Evolutionary conservation across 2,113 vertebrate species (phyloP), one percentile per base, ranked within the genome.

Genomic region (Leptobrachium leishanense): DNA sequence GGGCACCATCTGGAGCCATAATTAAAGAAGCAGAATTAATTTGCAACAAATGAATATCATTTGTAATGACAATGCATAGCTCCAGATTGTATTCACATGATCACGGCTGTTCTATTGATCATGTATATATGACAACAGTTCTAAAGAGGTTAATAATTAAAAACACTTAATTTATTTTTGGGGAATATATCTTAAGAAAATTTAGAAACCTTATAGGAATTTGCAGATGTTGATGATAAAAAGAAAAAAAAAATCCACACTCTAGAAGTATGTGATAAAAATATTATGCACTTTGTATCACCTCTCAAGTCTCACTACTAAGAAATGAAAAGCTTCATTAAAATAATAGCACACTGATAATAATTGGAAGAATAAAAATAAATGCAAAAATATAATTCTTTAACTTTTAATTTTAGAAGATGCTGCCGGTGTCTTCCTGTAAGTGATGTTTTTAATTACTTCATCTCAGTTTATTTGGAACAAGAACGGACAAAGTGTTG

Each of bases 401-500:
- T 74, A 81, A 81, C 78, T 81, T 81, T 81, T 81, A 74, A 81
- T 81, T 81, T 79, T 81, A 46, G 63, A 74, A 68, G 54, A 46
- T 46, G 78, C 53, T 74, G 71, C 68, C 67, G 68, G 42, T 68
- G 72, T 74, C 53, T 44, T 68, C 64, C 74, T 68, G 72, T 59
- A 81, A 81, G 78, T 81, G 73, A 81, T 81, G 78, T 68, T 68
- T 81, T 81, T 81, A 81, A 81, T 81, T 81, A 81, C 72, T 74
- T n/a, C 7, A 46, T 54, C 72, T 62, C 71, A 59, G 55, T 59
- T 59, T 73, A 53, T 81, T 74, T 74, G 64, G 68, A 68, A 67
- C 50, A 81, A 59, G 71, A 68, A 79, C 44, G 44, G 76, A 79
- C 68, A 72, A 79, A 81, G 53, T 68, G 64, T 67, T 55, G 64